Base-by-base conservation (phyloP, 2,113 vertebrate genomes). In the Protomyctophum bolini region DNA sequence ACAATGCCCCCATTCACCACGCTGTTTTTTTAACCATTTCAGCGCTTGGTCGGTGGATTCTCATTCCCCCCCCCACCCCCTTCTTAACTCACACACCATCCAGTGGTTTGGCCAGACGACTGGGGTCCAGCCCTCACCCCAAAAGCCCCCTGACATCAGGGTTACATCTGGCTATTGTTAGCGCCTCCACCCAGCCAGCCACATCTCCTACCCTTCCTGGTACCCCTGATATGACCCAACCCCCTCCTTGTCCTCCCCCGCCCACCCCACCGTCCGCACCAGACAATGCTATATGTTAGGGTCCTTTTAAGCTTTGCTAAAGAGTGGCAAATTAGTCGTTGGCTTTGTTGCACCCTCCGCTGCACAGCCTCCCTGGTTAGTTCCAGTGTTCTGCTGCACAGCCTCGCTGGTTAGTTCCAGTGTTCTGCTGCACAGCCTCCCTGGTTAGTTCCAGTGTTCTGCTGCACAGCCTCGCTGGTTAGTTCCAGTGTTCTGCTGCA, bases 1-100 rank as follows among this genome's bases (percentile, higher is more conserved):
- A 88, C 86, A 89, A 86, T 77, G 75, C 55, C 64, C 55, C 82
- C 81, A 81, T 91, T 89, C 78, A 84, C 70, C 52, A 68, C 57
- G 33, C 29, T 60, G 69, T 46, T 9, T 82, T 63, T 75, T 79
- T 79, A 78, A 76, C 79, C 21, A 2, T 75, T 79, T 79, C 69
- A 70, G 61, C 21, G 10, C 33, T 41, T 28, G 61, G 21, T 46
- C 10, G 57, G 61, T 60, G 10, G 6, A 28, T 58, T 58, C 28
- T 21, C 56, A 58, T 28, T 21, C 2, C 21, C 56, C 28, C 14
- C 6, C 56, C 56, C 47, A 6, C 58, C 28, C 41, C 14, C 56
- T 66, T 14, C 12, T 56, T 51, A 61, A 76, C 70, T 45, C 15
- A 9, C 54, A 54, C 55, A 21, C 14, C 46, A 6, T 11, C 10